Base-by-base conservation (phyloP, 2,888 invertebrate genomes). In the Acanthoscelides obtectus region DNA sequence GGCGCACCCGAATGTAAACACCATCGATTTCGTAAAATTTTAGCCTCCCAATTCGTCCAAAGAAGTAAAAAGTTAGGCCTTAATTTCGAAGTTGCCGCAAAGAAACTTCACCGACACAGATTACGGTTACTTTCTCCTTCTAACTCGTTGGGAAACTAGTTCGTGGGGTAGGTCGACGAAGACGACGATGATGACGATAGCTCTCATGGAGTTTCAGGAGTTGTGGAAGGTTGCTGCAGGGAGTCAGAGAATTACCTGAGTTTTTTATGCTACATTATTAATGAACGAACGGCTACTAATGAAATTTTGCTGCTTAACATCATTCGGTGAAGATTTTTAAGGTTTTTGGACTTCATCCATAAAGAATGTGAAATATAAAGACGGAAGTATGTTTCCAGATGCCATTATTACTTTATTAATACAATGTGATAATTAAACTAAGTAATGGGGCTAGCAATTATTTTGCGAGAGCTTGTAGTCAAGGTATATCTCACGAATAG, bases 81-180 rank as follows among this genome's bases (percentile, higher is more conserved):
- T 74, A 76, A 74, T 76, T 76, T 76, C 83, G 81, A 45, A 45
- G 45, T 45, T 45, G 45, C 45, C 45, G 45, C 45, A 45, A 45
- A 45, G 81, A 83, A 85, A 85, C 84, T 85, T 85, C 79, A 81
- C 83, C 82, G 83, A 83, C 84, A 83, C 83, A 83, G 84, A 85
- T 84, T 84, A 83, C 84, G 84, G 84, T 72, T 80, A 84, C 85
- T 84, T 85, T 85, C 85, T 85, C 85, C 81, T 83, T 84, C 84
- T 83, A 81, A 83, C 84, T 82, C 81, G 83, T 84, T 83, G 81
- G 78, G 76, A 74, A 74, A 45, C 81, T 71, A 84, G 80, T 84
- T 81, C 79, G 82, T 85, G 82, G 80, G 85, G 84, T 85, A 85
- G 85, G 85, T 85, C 85, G 82, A 77, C 45, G 12, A 17, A 6